Evolutionary conservation across 2,113 vertebrate genomes (phyloP).

Genomic region (Cyanoderma ruficeps): DNA sequence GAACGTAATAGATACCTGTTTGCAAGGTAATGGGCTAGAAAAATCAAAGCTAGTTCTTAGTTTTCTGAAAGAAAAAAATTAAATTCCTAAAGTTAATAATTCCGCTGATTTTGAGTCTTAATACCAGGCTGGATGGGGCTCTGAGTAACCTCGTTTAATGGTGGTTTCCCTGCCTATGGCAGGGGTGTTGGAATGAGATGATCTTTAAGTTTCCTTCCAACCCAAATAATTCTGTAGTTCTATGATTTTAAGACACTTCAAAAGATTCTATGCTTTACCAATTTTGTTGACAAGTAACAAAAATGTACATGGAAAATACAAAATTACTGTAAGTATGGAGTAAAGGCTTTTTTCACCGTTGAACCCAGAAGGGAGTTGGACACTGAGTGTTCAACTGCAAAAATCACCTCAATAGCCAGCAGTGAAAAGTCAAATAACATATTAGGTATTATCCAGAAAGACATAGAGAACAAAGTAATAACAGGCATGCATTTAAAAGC

Average conservation of each 20-base stretch:
- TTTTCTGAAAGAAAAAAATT: neutral
- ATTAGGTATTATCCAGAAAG: neutral
- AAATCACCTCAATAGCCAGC: neutral
- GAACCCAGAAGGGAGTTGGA: neutral
- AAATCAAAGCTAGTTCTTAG: neutral
- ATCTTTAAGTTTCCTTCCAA: neutral
- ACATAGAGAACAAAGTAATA: neutral
- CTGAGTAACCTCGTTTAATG: neutral
- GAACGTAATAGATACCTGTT: neutral
- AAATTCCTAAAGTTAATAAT: neutral
- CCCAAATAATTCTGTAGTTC: neutral
- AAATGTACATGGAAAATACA: neutral
- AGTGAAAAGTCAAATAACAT: neutral
- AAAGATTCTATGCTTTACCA: neutral
- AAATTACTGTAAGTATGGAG: neutral
- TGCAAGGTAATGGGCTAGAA: neutral
- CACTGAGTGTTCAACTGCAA: neutral
- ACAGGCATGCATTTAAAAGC: neutral
- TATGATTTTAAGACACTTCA: neutral
- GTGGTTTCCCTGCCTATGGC: neutral
- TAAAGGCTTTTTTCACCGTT: neutral
- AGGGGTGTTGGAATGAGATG: neutral
- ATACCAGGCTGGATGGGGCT: neutral
- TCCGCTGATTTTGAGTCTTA: neutral
- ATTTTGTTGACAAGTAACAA: neutral